Evolutionary conservation across 2,113 vertebrate species (phyloP), one percentile per base, ranked within the genome.

Genomic region (Cnemophilus loriae): DNA sequence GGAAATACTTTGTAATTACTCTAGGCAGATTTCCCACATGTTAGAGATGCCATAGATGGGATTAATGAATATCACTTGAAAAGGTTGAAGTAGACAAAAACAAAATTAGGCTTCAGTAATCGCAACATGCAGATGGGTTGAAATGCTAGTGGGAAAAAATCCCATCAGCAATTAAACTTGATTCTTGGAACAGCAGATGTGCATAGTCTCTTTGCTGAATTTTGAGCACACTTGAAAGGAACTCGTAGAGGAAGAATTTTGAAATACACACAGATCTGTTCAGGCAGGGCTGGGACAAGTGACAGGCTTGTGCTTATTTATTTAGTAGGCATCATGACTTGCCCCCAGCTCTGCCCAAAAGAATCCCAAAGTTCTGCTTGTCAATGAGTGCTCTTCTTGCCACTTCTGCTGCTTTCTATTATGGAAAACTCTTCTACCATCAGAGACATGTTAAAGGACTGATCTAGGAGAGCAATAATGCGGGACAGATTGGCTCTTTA

Each of bases 101-200:
- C 87, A 94, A 95, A 96, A 97, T 97, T 93, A 97, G 92, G 88
- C 92, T 96, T 89, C 75, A 70, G 93, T 95, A 97, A 97, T 97
- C 85, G 65, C 85, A 95, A 93, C 90, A 89, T 96, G 92, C 97
- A 98, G 96, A 98, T 97, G 97, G 96, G 76, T 96, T 95, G 96
- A 96, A 97, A 97, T 94, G 96, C 93, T 97, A 95, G 56, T 52
- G 89, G 95, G 92, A 97, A 98, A 96, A 97, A 41, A 77, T 90
- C 92, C 97, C 96, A 97, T 97, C 95, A 97, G 96, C 97, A 98
- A 97, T 98, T 98, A 97, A 96, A 98, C 74, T 96, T 90, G 95
- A 94, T 98, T 98, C 96, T 98, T 96, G 96, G 91, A 96, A 97
- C 91, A 97, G 92, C 98, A 98, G 97, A 97, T 98, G 97, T 96